Conservation (phyloP, 2,888 invertebrate species). For the Drosophila pegasa region DNA sequence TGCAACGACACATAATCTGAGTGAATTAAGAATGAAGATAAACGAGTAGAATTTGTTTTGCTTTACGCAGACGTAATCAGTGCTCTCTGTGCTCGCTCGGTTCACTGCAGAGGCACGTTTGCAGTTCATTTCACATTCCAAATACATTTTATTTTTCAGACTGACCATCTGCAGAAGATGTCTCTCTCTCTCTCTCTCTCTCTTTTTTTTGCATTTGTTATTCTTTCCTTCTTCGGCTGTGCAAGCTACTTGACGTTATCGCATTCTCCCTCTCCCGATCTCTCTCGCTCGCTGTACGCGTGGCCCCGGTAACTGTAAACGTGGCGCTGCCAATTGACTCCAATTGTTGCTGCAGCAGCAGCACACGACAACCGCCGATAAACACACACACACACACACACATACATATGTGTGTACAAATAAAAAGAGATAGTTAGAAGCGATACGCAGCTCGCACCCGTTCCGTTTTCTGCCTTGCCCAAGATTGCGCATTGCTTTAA, state of each 20-base stretch:
- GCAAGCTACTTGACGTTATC: constrained; percentile 50
- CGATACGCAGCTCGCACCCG: constrained; percentile 5
- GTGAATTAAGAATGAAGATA: constrained; percentile 1
- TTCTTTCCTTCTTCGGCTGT: constrained; percentile 16
- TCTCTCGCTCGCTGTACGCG: constrained; percentile 9
- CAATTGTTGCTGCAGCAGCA: constrained; percentile 32
- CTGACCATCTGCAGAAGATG: constrained; percentile 3
- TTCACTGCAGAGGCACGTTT: constrained; percentile 13
- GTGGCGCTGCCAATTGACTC: constrained; percentile 54
- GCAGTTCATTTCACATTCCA: constrained; percentile 11
- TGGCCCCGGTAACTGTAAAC: constrained; percentile 46
- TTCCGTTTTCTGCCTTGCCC: constrained; percentile 36
- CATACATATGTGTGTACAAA: not conserved
- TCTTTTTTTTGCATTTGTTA: constrained; percentile 1
- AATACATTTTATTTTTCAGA: not conserved
- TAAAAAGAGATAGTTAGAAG: not conserved
- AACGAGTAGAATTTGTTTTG: not conserved
- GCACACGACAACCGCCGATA: constrained; percentile 27
- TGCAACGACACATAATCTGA: not conserved
- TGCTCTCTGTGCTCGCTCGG: not conserved
- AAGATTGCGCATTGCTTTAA: constrained; percentile 15
- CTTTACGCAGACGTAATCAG: constrained; percentile 1
- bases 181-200: constrained; percentile 6
- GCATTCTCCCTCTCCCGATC: not conserved
- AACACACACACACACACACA: not conserved